Evolutionary conservation across 1,140 invertebrate genomes (phyloP).

Genomic region (Ooceraea biroi): DNA sequence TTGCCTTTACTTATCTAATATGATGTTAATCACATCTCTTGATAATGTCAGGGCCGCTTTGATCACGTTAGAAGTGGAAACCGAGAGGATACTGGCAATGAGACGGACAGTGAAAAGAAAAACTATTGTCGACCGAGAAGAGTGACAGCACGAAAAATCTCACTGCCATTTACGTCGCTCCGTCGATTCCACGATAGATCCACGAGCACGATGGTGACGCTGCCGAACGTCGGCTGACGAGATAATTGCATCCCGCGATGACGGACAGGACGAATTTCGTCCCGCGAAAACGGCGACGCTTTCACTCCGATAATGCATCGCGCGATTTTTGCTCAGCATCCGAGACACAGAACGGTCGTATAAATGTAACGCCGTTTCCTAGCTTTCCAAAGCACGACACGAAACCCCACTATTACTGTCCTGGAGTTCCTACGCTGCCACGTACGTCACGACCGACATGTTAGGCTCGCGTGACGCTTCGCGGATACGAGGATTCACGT

Average conservation of each 20-base stretch:
- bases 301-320: slow-evolving; percentile 48
- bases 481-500: not conserved
- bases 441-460: slow-evolving; percentile 41
- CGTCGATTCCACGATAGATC: not conserved
- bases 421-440: slow-evolving; percentile 8
- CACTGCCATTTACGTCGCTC: not conserved
- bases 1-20: not conserved
- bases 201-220: not conserved
- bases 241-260: slow-evolving; percentile 23
- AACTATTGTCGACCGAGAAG: not conserved
- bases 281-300: slow-evolving; percentile 36
- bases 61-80: not conserved
- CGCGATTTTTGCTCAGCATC: slow-evolving; percentile 13
- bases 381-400: not conserved
- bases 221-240: not conserved
- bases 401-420: not conserved
- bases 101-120: too few species aligned
- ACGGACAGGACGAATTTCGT: slow-evolving; percentile 40
- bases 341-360: not conserved
- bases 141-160: not conserved
- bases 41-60: not conserved
- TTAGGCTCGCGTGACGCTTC: slow-evolving; percentile 32
- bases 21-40: not conserved
- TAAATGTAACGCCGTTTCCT: not conserved
- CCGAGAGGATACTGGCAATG: not conserved